Conservation (phyloP, 2,888 invertebrate species). For the Endotricha flammealis region DNA sequence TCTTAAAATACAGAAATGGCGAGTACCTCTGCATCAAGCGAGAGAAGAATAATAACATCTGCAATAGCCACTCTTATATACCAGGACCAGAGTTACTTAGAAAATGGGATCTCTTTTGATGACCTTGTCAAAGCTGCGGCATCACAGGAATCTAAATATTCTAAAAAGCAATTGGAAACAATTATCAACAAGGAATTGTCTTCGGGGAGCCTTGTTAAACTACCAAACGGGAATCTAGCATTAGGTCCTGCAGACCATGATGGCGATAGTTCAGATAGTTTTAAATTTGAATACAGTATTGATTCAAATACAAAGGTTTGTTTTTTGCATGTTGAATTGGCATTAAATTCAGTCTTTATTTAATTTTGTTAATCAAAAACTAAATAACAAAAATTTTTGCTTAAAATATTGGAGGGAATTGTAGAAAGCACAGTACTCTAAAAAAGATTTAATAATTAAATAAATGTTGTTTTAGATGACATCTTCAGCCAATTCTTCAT, state of each 20-base stretch:
- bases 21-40: constrained; percentile 53
- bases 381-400: too few relatives aligned
- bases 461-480: constrained; percentile 49
- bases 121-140: constrained; percentile 82
- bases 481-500: constrained; percentile 72
- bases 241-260: constrained; percentile 81
- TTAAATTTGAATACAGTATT: constrained; percentile 61
- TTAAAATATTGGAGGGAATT: too few relatives aligned
- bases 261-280: constrained; percentile 74
- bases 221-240: constrained; percentile 83
- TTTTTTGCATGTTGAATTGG: background rate
- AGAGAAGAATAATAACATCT: constrained; percentile 80
- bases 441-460: constrained; percentile 8
- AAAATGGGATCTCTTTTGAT: constrained; percentile 83
- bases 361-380: background rate
- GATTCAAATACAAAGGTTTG: constrained; percentile 65
- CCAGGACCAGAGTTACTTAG: constrained; percentile 83
- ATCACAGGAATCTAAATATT: constrained; percentile 81
- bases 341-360: background rate
- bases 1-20: constrained; percentile 57
- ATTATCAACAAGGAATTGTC: constrained; percentile 84
- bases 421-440: too few relatives aligned
- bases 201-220: constrained; percentile 81
- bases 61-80: constrained; percentile 85
- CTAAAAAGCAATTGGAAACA: constrained; percentile 80